Evolutionary conservation across 2,888 invertebrate genomes (phyloP), one percentile per base, ranked within the genome.

Genomic region (Ectemnius continuus): DNA sequence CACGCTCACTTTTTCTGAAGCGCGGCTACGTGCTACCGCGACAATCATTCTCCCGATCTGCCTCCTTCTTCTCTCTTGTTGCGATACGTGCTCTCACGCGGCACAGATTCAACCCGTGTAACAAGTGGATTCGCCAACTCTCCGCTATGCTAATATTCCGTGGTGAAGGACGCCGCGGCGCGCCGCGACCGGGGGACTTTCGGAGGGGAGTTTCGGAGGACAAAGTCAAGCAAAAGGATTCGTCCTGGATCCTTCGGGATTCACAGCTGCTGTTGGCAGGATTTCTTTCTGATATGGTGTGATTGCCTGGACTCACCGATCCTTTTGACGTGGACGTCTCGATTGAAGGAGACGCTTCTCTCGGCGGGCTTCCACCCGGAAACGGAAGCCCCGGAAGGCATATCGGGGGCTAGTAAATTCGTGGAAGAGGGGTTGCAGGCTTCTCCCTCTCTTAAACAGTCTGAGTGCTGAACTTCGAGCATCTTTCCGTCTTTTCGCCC

Each of bases 311-410:
- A 92, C 95, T 94, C 94, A 96, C 96, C 96, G 92, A 96, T 96
- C 93, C 96, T 93, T 92, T 97, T 97, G 90, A 97, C 95, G 93
- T 96, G 96, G 88, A 97, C 96, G 94, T 96, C 96, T 92, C 96
- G 94, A 93, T 97, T 96, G 93, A 97, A 97, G 91, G 96, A 97
- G 88, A 97, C 97, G 87, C 94, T 93, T 83, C 93, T 95, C 91
- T 94, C 95, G 91, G 91, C 91, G 83, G 88, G 89, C 87, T 89
- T 92, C 91, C 91, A 92, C 91, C 80, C 89, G 89, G 85, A 91
- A 70, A 79, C 79, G 71, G 85, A 84, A 78, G 84, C 82, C 76
- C 78, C 85, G 76, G 85, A 66, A 36, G 79, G 76, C 8, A 8
- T 36, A 62, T 83, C 83, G 61, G 84, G 85, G 72, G 81, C 80